Evolutionary conservation across 2,113 vertebrate genomes (phyloP).

Genomic region (Herpailurus yagouaroundi): DNA sequence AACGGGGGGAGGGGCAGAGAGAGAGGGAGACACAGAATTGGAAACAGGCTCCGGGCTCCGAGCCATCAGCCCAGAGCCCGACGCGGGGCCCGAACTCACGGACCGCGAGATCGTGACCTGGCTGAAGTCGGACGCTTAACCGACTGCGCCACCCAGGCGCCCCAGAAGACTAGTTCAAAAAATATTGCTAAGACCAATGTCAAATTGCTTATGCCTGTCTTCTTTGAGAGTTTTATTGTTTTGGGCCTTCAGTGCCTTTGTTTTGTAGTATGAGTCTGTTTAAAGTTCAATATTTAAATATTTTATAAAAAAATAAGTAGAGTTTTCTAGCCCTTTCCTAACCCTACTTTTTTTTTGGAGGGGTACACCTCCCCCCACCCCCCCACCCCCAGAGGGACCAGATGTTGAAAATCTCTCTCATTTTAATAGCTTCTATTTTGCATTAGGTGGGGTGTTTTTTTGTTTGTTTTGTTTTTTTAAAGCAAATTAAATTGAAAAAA

Average conservation of each 20-base stretch:
- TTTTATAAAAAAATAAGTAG: background rate
- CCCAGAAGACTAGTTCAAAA: background rate
- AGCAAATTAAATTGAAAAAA: background rate
- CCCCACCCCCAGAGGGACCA: too few species aligned
- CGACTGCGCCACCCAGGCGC: too few species aligned
- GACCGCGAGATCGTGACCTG: too few species aligned
- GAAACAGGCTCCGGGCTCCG: too few species aligned
- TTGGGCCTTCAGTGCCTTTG: background rate
- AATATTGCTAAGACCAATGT: background rate
- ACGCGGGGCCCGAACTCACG: too few species aligned
- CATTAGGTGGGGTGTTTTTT: background rate
- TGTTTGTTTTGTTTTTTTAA: background rate
- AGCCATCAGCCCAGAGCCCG: too few species aligned
- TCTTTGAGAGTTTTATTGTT: background rate
- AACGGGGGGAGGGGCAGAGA: too few species aligned
- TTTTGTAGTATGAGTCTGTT: background rate
- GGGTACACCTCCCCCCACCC: background rate
- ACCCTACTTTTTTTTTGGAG: background rate
- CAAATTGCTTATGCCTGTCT: background rate
- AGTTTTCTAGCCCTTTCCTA: background rate
- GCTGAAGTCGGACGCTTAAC: too few species aligned
- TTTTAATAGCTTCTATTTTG: background rate
- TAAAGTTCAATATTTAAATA: background rate
- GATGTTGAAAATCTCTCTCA: background rate
- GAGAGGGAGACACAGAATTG: too few species aligned